These are phyloP conservation scores for Enteromius viviparus DNA, from an alignment of 2,797 vertebrate species.

Conservation along the genomic window DNA sequence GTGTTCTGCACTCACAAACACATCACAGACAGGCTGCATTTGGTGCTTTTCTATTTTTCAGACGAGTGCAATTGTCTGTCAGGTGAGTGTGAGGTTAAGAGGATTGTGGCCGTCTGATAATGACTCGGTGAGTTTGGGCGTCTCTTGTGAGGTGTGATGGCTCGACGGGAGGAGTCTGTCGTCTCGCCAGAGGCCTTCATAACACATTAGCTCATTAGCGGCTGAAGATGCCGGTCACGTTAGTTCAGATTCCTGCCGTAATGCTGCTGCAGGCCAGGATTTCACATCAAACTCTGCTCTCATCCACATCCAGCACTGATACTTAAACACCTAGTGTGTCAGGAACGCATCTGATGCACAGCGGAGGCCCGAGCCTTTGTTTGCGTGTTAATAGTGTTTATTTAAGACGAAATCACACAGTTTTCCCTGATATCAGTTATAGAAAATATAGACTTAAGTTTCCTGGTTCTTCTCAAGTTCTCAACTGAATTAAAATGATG, in stretches of 20 bases:
- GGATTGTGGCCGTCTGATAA: constrained; percentile 15
- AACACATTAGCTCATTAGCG: constrained; percentile 71
- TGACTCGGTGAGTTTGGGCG: constrained; percentile 36
- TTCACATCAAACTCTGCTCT: constrained; percentile 64
- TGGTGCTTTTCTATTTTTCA: not conserved
- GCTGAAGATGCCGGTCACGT: constrained; percentile 63
- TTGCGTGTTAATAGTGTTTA: constrained; percentile 49
- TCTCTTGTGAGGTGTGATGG: not conserved
- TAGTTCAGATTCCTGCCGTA: constrained; percentile 70
- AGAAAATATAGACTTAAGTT: not conserved
- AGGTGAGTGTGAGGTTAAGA: not conserved
- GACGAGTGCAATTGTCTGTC: not conserved
- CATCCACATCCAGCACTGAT: constrained; percentile 34
- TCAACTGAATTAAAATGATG: not conserved
- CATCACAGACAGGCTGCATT: no score
- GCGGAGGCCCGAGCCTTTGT: constrained; percentile 62
- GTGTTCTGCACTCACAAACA: not conserved
- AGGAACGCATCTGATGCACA: constrained; percentile 41
- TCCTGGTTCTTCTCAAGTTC: not conserved
- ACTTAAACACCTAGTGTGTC: constrained; percentile 60
- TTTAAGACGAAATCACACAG: not conserved
- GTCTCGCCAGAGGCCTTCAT: constrained; percentile 65
- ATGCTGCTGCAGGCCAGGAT: constrained; percentile 73
- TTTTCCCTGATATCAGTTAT: not conserved
- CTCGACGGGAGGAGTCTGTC: constrained; percentile 10